Evolutionary conservation across 2,888 invertebrate genomes (phyloP), one percentile per base, ranked within the genome.

Genomic region (Melanchra persicariae): DNA sequence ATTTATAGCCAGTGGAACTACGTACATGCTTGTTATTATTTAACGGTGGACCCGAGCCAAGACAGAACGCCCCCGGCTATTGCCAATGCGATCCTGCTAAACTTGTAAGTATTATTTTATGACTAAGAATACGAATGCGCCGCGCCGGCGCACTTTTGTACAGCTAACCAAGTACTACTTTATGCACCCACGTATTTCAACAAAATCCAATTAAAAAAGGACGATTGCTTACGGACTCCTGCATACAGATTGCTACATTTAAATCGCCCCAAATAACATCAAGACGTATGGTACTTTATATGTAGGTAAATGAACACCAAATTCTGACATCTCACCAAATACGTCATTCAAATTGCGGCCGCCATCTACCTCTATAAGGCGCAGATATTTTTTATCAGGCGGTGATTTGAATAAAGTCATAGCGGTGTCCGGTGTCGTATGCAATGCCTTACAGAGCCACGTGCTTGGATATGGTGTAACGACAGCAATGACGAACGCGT

Each of bases 1-100:
- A 95, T 95, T 95, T 95, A 95, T 95, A 93, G 93, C 92, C 88
- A 90, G 90, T 92, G 91, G 90, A 92, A 88, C 92, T 91, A 86
- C 85, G 88, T 91, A 90, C 90, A 89, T 87, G 89, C 91, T 91
- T 87, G 91, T 94, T 93, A 93, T 94, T 94, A 94, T 93, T 93
- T 93, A 93, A 93, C 92, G 91, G 91, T 90, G 90, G 92, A 91
- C 88, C 90, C 88, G 87, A 86, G 87, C 87, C 89, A 85, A 91
- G 92, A 89, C 91, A 86, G 85, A 82, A 85, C 83, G 94, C 95
- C 94, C 85, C 90, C 87, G 92, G 95, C 94, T 89, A 92, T 91
- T 88, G 90, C 91, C 87, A 91, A 90, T 89, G 87, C 89, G 86
- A 87, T 89, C 88, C 90, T 85, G 88, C 90, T 92, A 91, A 92